phyloP scores from a whole-genome alignment of 2,888 invertebrate genomes.

The Strigamia transsilvanica region DNA sequence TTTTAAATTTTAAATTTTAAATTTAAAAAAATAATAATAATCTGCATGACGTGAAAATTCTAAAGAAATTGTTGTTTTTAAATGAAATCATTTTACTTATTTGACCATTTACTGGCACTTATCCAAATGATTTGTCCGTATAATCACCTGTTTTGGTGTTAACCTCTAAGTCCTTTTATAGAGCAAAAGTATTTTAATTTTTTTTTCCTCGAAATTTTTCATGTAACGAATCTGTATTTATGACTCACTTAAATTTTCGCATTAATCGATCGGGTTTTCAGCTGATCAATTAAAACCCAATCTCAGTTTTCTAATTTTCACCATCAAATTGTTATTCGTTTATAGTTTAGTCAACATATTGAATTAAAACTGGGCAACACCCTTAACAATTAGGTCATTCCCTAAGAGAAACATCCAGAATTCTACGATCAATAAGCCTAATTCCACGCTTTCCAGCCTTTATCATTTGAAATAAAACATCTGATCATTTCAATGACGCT shows the following conservation, averaged over 20 bases:
- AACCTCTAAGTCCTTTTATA: background rate
- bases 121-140: background rate
- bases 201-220: background rate
- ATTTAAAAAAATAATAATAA: background rate
- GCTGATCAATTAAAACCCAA: no score
- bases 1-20: background rate
- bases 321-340: background rate
- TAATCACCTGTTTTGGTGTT: background rate
- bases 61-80: background rate
- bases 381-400: conserved; percentile 27
- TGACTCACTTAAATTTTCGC: background rate
- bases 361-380: conserved; percentile 24
- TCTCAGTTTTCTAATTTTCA: background rate
- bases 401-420: background rate
- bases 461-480: background rate
- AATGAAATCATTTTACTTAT: background rate
- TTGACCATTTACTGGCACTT: background rate
- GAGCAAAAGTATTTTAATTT: background rate
- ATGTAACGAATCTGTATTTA: background rate
- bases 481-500: background rate
- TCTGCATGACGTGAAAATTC: no score
- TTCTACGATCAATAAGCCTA: conserved; percentile 32
- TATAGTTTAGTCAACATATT: background rate
- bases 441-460: background rate
- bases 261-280: background rate